A percentile compares a stretch with the other conserved stretches of the same genome.
Evolutionary conservation across 2,797 vertebrate genomes (phyloP).

Genomic region (Dendrocincla fuliginosa): DNA sequence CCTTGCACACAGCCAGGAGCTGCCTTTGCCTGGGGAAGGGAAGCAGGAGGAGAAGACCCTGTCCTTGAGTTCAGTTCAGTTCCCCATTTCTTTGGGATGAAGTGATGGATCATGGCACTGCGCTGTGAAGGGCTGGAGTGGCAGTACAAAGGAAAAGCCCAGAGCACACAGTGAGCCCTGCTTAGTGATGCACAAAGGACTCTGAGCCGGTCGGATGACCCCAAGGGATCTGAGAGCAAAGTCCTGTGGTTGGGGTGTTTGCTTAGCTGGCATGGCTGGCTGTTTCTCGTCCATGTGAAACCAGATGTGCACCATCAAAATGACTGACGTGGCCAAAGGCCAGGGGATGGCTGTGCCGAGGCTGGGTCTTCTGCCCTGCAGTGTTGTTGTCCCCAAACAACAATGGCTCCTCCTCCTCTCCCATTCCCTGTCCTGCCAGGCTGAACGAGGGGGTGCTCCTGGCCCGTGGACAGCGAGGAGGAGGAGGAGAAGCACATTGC

Average conservation of each 20-base stretch:
- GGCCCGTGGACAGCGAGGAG: rapidly evolving
- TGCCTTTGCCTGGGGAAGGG: neutral
- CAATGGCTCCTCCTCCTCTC: neutral
- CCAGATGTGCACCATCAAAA: neutral
- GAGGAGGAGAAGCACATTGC: neutral
- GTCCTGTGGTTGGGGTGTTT: neutral
- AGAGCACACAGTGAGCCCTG: neutral
- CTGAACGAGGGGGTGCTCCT: neutral
- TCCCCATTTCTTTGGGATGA: neutral
- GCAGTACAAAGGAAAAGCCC: neutral
- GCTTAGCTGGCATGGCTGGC: neutral
- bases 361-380: neutral
- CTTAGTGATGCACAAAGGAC: conserved; percentile 19
- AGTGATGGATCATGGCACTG: neutral
- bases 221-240: neutral
- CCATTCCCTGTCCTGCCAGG: rapidly evolving
- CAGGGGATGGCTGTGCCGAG: neutral
- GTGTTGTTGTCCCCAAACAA: neutral
- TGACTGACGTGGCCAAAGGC: neutral
- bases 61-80: neutral
- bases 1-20: neutral
- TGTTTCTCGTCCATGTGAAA: neutral
- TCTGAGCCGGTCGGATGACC: neutral
- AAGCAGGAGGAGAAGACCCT: neutral
- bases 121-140: neutral